Conservation (phyloP, 2,797 vertebrate genomes). For the Danionella dracula region DNA sequence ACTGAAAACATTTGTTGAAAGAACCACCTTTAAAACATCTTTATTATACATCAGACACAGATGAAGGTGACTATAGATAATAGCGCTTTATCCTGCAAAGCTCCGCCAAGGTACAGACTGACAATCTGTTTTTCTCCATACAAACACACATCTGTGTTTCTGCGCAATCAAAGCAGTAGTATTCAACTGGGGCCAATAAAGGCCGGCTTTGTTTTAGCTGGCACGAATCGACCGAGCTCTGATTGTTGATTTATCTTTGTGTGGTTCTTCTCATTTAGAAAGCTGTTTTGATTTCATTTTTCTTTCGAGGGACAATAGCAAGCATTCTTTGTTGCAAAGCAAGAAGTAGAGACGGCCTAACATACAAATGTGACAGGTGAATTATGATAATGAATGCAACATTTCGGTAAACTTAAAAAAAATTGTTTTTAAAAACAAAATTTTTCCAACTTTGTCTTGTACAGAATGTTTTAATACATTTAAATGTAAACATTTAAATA, state of each 20-base stretch:
- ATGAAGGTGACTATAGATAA: slow-evolving; percentile 71
- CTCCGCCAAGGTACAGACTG: slow-evolving; percentile 62
- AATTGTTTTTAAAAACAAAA: too few relatives aligned
- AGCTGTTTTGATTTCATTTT: slow-evolving; percentile 48
- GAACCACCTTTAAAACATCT: slow-evolving; percentile 35
- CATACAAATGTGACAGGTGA: slow-evolving; percentile 18
- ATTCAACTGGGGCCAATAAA: slow-evolving; percentile 63
- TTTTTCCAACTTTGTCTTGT: slow-evolving; percentile 6
- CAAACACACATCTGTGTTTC: slow-evolving; percentile 66
- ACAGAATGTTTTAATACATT: slow-evolving; percentile 5
- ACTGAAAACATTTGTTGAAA: slow-evolving; percentile 17
- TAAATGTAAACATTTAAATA: neutral
- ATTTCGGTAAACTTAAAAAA: too few relatives aligned
- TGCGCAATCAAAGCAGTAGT: slow-evolving; percentile 63
- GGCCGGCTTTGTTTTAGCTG: slow-evolving; percentile 62
- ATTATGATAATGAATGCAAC: too few relatives aligned
- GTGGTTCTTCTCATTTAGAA: slow-evolving; percentile 55
- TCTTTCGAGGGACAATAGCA: slow-evolving; percentile 49
- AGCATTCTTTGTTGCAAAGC: slow-evolving; percentile 35
- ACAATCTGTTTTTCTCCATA: slow-evolving; percentile 63
- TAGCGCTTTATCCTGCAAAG: slow-evolving; percentile 61
- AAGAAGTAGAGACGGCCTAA: slow-evolving; percentile 11
- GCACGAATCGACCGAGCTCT: slow-evolving; percentile 45
- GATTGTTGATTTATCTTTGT: slow-evolving; percentile 46
- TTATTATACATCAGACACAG: slow-evolving; percentile 57